Evolutionary conservation across 2,888 invertebrate species (phyloP).

Genomic region (Aphidoletes aphidimyza): DNA sequence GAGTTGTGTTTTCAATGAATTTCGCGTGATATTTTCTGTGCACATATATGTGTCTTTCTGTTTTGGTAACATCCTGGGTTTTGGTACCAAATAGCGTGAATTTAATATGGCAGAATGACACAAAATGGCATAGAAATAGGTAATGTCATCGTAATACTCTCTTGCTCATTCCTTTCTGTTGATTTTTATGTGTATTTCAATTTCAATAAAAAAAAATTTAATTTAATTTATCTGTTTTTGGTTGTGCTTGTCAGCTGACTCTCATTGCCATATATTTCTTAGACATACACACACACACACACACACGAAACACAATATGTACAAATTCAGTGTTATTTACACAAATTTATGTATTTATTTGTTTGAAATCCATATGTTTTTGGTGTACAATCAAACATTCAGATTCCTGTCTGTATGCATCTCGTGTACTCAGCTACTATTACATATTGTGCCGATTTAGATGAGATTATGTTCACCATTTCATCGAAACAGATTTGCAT

Average conservation of each 20-base stretch:
- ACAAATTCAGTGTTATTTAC: neutral
- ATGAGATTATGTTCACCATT: neutral
- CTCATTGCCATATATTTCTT: neutral
- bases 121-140: too few relatives aligned
- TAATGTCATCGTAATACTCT: too few relatives aligned
- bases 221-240: neutral
- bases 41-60: too few relatives aligned
- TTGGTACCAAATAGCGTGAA: too few relatives aligned
- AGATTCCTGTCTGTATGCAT: neutral
- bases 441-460: neutral
- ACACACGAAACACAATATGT: neutral
- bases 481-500: slow-evolving; percentile 22
- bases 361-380: slow-evolving; percentile 40
- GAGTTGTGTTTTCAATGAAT: too few relatives aligned
- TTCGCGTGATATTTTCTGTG: too few relatives aligned
- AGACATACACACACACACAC: neutral
- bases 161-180: too few relatives aligned
- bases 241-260: neutral
- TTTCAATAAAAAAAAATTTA: slow-evolving; percentile 49
- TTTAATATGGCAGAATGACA: too few relatives aligned
- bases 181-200: slow-evolving; percentile 20
- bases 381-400: neutral
- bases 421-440: neutral
- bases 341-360: slow-evolving; percentile 29
- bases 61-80: too few relatives aligned